Evolutionary conservation across 1,140 invertebrate species (phyloP), one percentile per base, ranked within the genome.

Genomic region (Drosophila pseudoananassae): DNA sequence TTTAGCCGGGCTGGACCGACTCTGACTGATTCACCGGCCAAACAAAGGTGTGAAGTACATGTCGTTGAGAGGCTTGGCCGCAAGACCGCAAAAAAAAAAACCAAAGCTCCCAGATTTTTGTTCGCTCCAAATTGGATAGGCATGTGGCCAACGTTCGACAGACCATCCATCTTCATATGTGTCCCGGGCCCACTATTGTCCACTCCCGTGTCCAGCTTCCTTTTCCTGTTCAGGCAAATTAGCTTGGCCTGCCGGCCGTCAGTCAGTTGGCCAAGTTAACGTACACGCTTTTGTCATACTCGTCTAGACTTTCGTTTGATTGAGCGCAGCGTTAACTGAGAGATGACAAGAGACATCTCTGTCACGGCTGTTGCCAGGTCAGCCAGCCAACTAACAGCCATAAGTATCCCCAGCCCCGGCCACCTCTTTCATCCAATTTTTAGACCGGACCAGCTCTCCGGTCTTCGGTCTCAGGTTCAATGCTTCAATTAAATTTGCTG

Each of bases 401-500:
- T 12, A 50, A n/a, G 46, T 17, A 6, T 43, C 36, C 15, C 5
- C 27, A n/a, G 14, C 64, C 38, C n/a, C 43, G 5, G 29, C 15
- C 46, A 46, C 61, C 52, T 27, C 27, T 36, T 43, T 40, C 43
- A 55, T 69, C 47, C 47, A 25, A 31, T 33, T 69, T 57, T 40
- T 20, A 20, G 20, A 20, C 20, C 20, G 20, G 52, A 38, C 27
- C 59, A 76, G 65, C 64, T 49, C 69, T 47, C 47, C n/a, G 10
- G 47, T 49, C 69, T 47, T 38, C n/a, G 10, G 47, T 49, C 43
- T 40, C 53, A 54, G 64, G 74, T 75, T 82, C 79, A 84, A 71
- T 70, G 78, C 78, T 87, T 85, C 82, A 85, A 85, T 87, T 85
- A 82, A 85, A 78, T 68, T 68, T 46, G 50, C 78, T 87, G 82